Evolutionary conservation across 2,888 invertebrate species (phyloP).

Genomic region (Bugula neritina): DNA sequence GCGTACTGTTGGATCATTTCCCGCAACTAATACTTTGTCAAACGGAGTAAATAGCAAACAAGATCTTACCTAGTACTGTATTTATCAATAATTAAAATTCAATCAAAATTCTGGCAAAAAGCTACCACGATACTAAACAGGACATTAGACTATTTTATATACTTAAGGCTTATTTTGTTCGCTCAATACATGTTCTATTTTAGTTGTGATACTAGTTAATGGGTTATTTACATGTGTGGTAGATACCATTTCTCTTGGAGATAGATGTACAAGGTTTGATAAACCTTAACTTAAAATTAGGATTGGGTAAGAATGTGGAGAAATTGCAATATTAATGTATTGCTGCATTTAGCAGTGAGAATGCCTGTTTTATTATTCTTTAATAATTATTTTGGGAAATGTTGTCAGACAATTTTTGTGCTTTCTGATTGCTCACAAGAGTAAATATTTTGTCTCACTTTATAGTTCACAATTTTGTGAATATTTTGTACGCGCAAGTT

Average conservation of each 20-base stretch:
- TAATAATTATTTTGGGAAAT: neutral
- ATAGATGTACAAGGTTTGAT: too few relatives aligned
- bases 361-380: too few relatives aligned
- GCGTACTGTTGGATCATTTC: neutral
- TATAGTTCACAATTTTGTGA: neutral
- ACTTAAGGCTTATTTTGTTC: neutral
- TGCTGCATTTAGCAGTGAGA: too few relatives aligned
- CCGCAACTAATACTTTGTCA: neutral
- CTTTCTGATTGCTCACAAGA: neutral
- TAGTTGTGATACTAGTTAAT: too few relatives aligned
- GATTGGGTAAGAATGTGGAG: too few relatives aligned
- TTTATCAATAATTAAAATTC: neutral
- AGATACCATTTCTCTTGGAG: too few relatives aligned
- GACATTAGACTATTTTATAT: neutral
- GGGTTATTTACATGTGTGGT: too few relatives aligned
- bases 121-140: neutral
- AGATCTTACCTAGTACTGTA: neutral
- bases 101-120: constrained; percentile 9
- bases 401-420: neutral
- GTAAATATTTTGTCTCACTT: neutral
- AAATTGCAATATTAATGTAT: too few relatives aligned
- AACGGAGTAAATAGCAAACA: neutral
- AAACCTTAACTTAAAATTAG: too few relatives aligned
- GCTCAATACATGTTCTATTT: neutral
- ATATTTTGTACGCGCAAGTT: neutral